Evolutionary conservation across 2,797 vertebrate genomes (phyloP).

Genomic region (Sciurus vulgaris): DNA sequence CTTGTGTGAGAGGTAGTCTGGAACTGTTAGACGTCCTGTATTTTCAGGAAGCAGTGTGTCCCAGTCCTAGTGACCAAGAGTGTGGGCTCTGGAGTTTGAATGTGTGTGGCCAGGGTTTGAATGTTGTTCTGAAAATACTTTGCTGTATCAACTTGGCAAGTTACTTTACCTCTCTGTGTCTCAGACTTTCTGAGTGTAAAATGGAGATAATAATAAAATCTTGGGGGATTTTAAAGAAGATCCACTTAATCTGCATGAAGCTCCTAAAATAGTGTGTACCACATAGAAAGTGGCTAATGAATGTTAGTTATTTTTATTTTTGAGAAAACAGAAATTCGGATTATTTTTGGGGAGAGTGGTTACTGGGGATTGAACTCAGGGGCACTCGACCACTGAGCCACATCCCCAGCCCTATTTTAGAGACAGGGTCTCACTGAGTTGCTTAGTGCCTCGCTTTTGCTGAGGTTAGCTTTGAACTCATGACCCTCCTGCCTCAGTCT

Average conservation of each 20-base stretch:
- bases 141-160: background rate
- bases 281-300: background rate
- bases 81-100: too few species aligned
- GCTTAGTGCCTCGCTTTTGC: too few species aligned
- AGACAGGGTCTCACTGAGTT: too few species aligned
- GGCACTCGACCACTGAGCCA: too few species aligned
- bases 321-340: slow-evolving; percentile 6
- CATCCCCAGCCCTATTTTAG: too few species aligned
- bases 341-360: too few species aligned
- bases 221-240: background rate
- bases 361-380: too few species aligned
- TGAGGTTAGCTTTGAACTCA: too few species aligned
- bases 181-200: background rate
- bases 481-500: too few species aligned
- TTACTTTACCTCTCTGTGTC: background rate
- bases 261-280: slow-evolving; percentile 41
- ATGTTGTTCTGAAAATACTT: background rate
- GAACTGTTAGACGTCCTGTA: background rate
- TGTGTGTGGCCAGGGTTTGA: background rate
- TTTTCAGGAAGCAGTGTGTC: background rate
- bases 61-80: rapidly evolving
- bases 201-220: background rate
- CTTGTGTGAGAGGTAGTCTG: rapidly evolving
- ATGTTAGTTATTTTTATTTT: slow-evolving; percentile 26
- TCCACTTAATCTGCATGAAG: background rate